These are phyloP conservation scores for Pegoplata infirma DNA, from an alignment of 2,888 invertebrate genomes.

Conservation along the genomic window DNA sequence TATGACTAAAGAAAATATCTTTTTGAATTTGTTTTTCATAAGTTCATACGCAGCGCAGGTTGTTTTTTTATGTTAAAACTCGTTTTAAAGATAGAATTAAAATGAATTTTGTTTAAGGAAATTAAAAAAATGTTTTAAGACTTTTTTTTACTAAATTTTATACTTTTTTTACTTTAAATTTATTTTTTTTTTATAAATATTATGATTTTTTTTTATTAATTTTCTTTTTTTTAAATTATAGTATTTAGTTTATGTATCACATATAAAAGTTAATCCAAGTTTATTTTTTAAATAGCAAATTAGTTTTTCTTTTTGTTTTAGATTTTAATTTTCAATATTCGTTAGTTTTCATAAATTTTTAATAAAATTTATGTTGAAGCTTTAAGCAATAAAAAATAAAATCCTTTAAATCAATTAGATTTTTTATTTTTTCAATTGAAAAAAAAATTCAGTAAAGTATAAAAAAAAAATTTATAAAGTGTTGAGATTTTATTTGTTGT, in stretches of 20 bases:
- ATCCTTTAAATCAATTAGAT: slow-evolving; percentile 11
- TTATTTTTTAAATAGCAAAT: slow-evolving; percentile 24
- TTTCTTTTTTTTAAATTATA: slow-evolving; percentile 12
- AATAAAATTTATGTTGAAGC: slow-evolving; percentile 34
- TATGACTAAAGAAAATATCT: slow-evolving; percentile 32
- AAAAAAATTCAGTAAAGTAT: slow-evolving; percentile 71
- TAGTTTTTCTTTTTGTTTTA: slow-evolving; percentile 3
- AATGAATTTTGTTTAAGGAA: background rate
- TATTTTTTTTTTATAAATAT: background rate
- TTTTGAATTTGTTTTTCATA: slow-evolving; percentile 68
- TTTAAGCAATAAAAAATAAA: slow-evolving; percentile 48
- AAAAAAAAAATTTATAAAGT: slow-evolving; percentile 35
- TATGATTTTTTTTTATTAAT: background rate
- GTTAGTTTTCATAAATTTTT: slow-evolving; percentile 24
- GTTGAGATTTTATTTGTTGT: slow-evolving; percentile 63
- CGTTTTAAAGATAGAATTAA: slow-evolving; percentile 5
- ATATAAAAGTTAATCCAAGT: slow-evolving; percentile 58
- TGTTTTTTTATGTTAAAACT: slow-evolving; percentile 30
- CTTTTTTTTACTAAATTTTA: background rate
- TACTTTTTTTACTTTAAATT: too few relatives aligned
- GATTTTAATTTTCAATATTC: slow-evolving; percentile 29
- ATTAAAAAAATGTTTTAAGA: slow-evolving; percentile 7
- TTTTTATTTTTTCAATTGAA: slow-evolving; percentile 40
- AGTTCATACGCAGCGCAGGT: slow-evolving; percentile 74
- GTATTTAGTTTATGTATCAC: slow-evolving; percentile 47